Base-by-base conservation (phyloP, 2,888 invertebrate species). In the Tenodera sinensis region DNA sequence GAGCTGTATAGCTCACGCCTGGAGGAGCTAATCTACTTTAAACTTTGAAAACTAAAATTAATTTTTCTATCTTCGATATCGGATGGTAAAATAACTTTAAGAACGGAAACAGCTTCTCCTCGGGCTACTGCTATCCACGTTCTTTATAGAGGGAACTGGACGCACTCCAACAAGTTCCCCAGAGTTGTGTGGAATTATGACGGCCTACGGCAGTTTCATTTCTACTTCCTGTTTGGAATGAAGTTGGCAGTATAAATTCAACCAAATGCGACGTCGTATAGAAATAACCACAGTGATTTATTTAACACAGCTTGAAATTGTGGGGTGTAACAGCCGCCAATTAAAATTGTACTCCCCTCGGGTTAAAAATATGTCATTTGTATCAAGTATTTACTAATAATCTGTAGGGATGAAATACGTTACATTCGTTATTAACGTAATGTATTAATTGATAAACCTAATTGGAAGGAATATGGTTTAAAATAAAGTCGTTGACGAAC, bases 381-480 rank as follows among this genome's bases (percentile, higher is more conserved):
- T 12, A 2, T 42, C 3, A 42, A 34, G 34, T 12, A 42, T 42
- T 12, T 9, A 12, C 7, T 34, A 34, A 34, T 34, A 34, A 8
- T 34, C 0, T 34, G 7, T 34, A 8, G 34, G 0, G 12, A 42
- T 12, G 2, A 42, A 1, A 42, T 42, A 12, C 2, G 6, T 9
- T 9, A 42, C 0, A 1, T 12, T 1, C 12, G 2, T 42, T 42
- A 42, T 0, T 42, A 0, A 1, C 1, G 12, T 1, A 12, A 1
- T 42, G 0, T 12, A 12, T 12, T 1, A 12, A 42, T 12, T 42
- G 34, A 3, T 34, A 12, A 42, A 12, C 42, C 12, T 12, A 42
- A 42, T 12, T 42, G 12, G 12, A 42, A 42, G 12, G 42, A 42
- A 12, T 12, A 42, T 12, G 42, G 1, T 42, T 42, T 9, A 42